Evolutionary conservation across 2,797 vertebrate species (phyloP).

Genomic region (Danio aesculapii): DNA sequence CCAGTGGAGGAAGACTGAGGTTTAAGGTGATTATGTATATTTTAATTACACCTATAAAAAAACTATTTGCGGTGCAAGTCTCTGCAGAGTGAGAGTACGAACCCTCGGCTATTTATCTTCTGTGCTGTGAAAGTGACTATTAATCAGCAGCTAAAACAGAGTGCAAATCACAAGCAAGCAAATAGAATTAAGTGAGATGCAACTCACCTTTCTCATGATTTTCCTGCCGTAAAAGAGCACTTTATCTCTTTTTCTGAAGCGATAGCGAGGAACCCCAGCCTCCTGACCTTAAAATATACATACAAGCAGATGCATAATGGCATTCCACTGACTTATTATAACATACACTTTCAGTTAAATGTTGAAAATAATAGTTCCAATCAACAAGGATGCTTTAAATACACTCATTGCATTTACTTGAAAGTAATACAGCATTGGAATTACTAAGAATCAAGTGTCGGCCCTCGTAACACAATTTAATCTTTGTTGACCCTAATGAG

Average conservation of each 20-base stretch:
- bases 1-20: constrained; percentile 42
- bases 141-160: constrained; percentile 4
- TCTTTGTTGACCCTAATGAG: no score
- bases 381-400: no score
- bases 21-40: neutral
- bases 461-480: no score
- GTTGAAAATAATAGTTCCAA: no score
- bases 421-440: no score
- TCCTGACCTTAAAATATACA: constrained; percentile 76
- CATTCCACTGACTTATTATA: neutral
- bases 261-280: constrained; percentile 86
- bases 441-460: no score
- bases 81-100: neutral
- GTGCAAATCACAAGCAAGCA: neutral
- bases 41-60: constrained; percentile 14
- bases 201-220: constrained; percentile 93
- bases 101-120: neutral
- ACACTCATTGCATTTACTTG: no score
- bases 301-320: constrained; percentile 8
- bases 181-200: neutral
- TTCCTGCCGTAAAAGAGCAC: constrained; percentile 95
- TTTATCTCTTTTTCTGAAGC: constrained; percentile 94
- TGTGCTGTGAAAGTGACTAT: neutral
- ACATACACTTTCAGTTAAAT: neutral
- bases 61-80: neutral